Conservation (phyloP, 2,113 vertebrate species). For the Jacana jacana region DNA sequence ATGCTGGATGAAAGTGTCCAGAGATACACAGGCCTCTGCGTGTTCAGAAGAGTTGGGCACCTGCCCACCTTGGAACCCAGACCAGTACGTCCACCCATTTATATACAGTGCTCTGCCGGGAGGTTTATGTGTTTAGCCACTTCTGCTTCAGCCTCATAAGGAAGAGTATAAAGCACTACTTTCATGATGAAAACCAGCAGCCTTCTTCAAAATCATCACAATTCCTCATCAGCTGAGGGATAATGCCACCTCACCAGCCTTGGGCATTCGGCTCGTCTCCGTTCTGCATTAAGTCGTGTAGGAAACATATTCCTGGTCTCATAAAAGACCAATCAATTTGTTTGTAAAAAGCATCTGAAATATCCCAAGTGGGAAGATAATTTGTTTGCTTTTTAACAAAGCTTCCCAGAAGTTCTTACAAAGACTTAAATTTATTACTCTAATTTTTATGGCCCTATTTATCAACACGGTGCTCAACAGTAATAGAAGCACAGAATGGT, state of each 20-base stretch:
- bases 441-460: conserved; percentile 31
- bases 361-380: not conserved
- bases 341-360: not conserved
- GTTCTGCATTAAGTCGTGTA: not conserved
- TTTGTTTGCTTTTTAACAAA: conserved; percentile 48
- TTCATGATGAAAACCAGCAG: not conserved
- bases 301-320: not conserved
- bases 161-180: not conserved
- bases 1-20: not conserved
- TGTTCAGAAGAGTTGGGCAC: not conserved
- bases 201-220: not conserved
- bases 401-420: conserved; percentile 36
- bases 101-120: not conserved
- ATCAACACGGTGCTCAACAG: not conserved
- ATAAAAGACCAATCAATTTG: not conserved
- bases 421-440: not conserved
- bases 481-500: not conserved
- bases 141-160: not conserved
- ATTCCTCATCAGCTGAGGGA: not conserved
- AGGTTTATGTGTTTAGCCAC: not conserved
- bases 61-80: not conserved
- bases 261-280: not conserved
- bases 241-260: not conserved
- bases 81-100: not conserved
- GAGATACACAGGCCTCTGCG: not conserved